Conservation (phyloP, 1,140 invertebrate genomes). For the Drosophila malerkotliana region DNA sequence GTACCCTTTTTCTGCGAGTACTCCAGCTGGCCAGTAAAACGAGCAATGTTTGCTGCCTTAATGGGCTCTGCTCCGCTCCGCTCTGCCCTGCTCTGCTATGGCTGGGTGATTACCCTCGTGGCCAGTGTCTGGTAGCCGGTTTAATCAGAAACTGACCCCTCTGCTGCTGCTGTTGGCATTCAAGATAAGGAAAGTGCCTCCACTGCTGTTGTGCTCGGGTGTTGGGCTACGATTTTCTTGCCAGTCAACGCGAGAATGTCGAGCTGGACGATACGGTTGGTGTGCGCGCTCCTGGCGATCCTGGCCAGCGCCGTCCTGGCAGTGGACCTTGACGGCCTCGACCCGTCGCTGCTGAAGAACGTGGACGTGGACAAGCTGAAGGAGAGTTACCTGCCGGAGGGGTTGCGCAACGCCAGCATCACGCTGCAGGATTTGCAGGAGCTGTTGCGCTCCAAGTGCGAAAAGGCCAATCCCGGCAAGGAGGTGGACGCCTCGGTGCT, state of each 20-base stretch:
- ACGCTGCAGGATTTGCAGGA: slow-evolving; percentile 48
- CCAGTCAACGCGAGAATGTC: slow-evolving; percentile 38
- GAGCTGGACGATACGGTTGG: slow-evolving; percentile 15
- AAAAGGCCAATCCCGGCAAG: slow-evolving; percentile 39
- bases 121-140: no score
- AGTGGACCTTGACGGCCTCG: slow-evolving; percentile 14
- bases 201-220: not conserved
- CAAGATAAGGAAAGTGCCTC: not conserved
- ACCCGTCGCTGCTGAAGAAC: slow-evolving; percentile 22
- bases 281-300: slow-evolving; percentile 4
- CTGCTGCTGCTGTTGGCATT: not conserved
- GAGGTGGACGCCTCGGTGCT: slow-evolving; percentile 30
- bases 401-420: slow-evolving; percentile 36
- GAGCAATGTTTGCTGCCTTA: no score
- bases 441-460: slow-evolving; percentile 64
- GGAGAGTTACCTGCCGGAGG: slow-evolving; percentile 52
- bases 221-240: not conserved
- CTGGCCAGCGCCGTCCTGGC: not conserved
- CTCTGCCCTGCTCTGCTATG: no score
- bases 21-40: no score
- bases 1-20: no score
- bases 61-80: no score
- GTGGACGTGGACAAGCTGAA: slow-evolving; percentile 48
- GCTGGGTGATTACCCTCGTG: no score
- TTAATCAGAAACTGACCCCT: not conserved